Conservation (phyloP, 2,113 vertebrate genomes). For the Tragulus kanchil region DNA sequence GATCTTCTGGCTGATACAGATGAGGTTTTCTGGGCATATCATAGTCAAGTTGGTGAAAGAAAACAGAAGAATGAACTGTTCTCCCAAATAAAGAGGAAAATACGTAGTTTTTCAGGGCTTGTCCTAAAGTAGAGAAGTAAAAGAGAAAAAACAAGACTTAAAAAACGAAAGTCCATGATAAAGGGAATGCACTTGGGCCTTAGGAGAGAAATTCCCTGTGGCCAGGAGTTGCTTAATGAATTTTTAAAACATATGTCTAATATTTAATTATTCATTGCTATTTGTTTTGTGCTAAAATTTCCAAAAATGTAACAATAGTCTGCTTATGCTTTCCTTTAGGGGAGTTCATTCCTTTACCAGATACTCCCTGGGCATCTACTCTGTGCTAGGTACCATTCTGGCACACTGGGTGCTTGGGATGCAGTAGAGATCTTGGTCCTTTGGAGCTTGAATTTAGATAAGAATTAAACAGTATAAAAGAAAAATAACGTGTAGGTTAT, state of each 20-base stretch:
- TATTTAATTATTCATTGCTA: constrained; percentile 14
- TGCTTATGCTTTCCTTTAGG: not conserved
- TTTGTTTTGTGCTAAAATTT: not conserved
- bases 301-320: not conserved
- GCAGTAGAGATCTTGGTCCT: not conserved
- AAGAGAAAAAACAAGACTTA: not conserved
- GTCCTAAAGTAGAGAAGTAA: not conserved
- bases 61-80: not conserved
- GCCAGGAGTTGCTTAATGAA: not conserved
- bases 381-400: not conserved
- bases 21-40: not conserved
- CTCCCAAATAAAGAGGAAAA: not conserved
- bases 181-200: not conserved
- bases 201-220: not conserved
- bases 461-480: not conserved
- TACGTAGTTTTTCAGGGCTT: not conserved
- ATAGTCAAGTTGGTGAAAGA: not conserved
- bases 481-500: not conserved
- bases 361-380: not conserved
- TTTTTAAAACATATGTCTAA: not conserved
- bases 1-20: not conserved
- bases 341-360: not conserved
- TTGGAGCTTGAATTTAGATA: not conserved
- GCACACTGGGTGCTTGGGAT: not conserved
- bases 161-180: not conserved